Base-by-base conservation (phyloP, 2,113 vertebrate genomes). In the Phaethon lepturus region DNA sequence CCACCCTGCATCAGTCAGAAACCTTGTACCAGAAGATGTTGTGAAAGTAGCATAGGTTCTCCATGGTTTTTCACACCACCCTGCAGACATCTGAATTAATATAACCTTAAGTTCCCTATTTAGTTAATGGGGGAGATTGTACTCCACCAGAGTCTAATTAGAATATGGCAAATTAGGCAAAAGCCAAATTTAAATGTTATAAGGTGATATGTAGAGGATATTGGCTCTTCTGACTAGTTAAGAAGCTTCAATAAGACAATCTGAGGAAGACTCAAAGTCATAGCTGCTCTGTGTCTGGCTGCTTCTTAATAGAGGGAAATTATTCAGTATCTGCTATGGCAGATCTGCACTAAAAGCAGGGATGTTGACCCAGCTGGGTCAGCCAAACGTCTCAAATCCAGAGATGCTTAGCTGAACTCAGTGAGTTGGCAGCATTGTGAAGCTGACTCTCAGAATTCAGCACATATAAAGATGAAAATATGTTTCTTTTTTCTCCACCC, bases 81-180 rank as follows among this genome's bases (percentile, higher is more conserved):
- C n/a, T 5, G 3, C 49, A 35, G 38, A 24, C 44, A 1, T 33
- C 42, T 77, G 33, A 86, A 47, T 64, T 66, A 64, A 59, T 33
- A 29, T 45, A 66, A 55, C 29, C 13, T 42, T 22, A 90, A 29
- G 23, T 58, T 91, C 14, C 40, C 18, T 4, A 0, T 16, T 10
- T 8, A 33, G 7, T 40, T 64, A 73, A 20, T 52, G 9, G 9
- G 1, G 0, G 0, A 86, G 4, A 33, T 44, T 38, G 17, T 17
- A 17, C 22, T 73, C 29, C 10, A 52, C 14, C 17, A n/a, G 42
- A 16, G 17, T 7, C 63, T 60, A 35, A 88, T 76, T 56, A 76
- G 20, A 76, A 76, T 60, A 28, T 19, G 3, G 14, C 12, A 91
- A 79, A 80, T 62, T 6, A 74, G 50, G 24, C 22, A 66, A 76